phyloP scores from a whole-genome alignment of 2,888 invertebrate species.

The Cancer borealis region DNA sequence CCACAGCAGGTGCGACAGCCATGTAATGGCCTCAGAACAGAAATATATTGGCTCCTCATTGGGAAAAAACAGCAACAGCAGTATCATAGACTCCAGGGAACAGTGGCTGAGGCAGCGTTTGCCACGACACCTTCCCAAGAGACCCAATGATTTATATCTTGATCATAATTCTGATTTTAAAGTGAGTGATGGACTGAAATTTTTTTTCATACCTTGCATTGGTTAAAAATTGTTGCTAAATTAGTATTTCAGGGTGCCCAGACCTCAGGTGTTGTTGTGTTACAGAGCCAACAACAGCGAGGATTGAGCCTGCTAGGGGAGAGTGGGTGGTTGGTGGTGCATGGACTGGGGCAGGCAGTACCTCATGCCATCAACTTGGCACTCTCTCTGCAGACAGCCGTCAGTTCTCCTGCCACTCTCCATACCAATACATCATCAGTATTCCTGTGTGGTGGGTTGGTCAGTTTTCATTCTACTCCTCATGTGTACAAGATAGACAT shows the following conservation, averaged over 20 bases:
- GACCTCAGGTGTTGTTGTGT: neutral
- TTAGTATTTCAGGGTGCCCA: too few relatives aligned
- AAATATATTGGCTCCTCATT: constrained; percentile 38
- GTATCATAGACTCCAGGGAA: constrained; percentile 47
- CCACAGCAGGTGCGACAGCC: constrained; percentile 25
- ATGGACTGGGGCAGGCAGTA: constrained; percentile 57
- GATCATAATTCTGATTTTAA: constrained; percentile 54
- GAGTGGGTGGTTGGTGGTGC: constrained; percentile 57
- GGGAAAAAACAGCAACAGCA: neutral
- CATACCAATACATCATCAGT: constrained; percentile 56
- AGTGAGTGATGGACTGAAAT: neutral
- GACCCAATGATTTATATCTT: constrained; percentile 59
- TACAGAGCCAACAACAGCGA: constrained; percentile 45
- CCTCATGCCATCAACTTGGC: constrained; percentile 61
- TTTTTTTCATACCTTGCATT: neutral
- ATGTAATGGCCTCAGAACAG: constrained; percentile 61
- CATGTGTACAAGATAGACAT: too few relatives aligned
- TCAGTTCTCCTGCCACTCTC: constrained; percentile 16
- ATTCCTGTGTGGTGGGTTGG: constrained; percentile 28
- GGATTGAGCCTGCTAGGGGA: constrained; percentile 49
- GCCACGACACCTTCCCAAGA: constrained; percentile 57
- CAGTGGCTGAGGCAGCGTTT: constrained; percentile 52
- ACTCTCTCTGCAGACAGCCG: constrained; percentile 51
- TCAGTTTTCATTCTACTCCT: neutral
- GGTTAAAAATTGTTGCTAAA: too few relatives aligned